Base-by-base conservation (phyloP, 2,888 invertebrate genomes). In the Drosophila tripunctata region DNA sequence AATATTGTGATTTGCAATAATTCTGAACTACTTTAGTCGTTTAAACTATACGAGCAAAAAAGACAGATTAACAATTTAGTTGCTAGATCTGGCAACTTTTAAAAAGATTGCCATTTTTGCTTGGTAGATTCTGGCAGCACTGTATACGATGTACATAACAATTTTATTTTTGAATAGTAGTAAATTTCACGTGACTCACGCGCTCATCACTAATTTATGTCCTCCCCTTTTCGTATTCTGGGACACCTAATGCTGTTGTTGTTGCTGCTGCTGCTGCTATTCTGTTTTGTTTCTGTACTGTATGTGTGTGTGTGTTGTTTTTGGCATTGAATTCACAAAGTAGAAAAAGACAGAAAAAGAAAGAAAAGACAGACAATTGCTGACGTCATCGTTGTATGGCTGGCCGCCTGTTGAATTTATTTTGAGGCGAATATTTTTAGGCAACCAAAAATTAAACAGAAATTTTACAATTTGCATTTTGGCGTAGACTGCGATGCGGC, bases 251-350 rank as follows among this genome's bases (percentile, higher is more conserved):
- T n/a, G n/a, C n/a, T n/a, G n/a, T n/a, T n/a, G n/a, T n/a, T n/a
- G n/a, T n/a, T n/a, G n/a, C n/a, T n/a, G n/a, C n/a, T n/a, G n/a
- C n/a, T n/a, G n/a, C n/a, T n/a, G n/a, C n/a, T n/a, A n/a, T n/a
- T n/a, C n/a, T n/a, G n/a, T 51, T 40, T 30, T 33, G n/a, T n/a
- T n/a, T n/a, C 19, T 35, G 27, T 43, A 35, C 35, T 48, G 15
- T 54, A 36, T 36, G 35, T 19, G 64, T 22, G 40, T 17, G 48
- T 40, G 27, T 54, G 40, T 22, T 66, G 51, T 27, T 41, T 66
- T 79, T 73, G 78, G 71, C 78, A 82, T 77, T 79, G 83, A 79
- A 80, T 72, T 73, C 61, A 67, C 75, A n/a, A 36, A 58, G 19
- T 52, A 67, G 41, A n/a, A n/a, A n/a, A n/a, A 40, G 36, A 22